Base-by-base conservation (phyloP, 1,140 invertebrate species). In the Vollenhovia emeryi region DNA sequence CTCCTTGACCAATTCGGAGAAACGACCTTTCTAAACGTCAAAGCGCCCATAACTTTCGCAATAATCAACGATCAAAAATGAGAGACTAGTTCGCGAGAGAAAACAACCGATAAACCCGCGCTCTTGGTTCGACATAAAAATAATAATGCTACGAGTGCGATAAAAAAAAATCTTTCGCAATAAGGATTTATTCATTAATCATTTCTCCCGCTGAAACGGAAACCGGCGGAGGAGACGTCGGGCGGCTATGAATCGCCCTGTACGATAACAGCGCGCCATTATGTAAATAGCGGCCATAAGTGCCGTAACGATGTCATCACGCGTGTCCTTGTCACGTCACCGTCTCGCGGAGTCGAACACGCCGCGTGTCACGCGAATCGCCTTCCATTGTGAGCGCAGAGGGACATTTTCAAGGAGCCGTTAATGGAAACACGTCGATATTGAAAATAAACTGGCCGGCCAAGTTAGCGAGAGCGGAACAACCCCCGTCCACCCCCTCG, bases 281-380 rank as follows among this genome's bases (percentile, higher is more conserved):
- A 30, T 15, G 13, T 59, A 43, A 76, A 43, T 30, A 43, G 11
- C 3, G n/a, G n/a, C n/a, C n/a, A n/a, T n/a, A n/a, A n/a, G n/a
- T 59, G 6, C n/a, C 30, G 1, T 57, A 75, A 13, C 18, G 27
- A 60, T 75, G 9, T 75, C 75, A 78, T 66, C 21, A 66, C 43
- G 7, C n/a, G 13, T 36, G n/a, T 68, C 75, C 60, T 79, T 79
- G 73, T 66, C 13, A 52, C 43, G n/a, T 64, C 40, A 66, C n/a
- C 1, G 27, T 66, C n/a, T n/a, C 27, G 13, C 27, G 27, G 0
- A 64, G 18, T 33, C 62, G 7, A 78, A 15, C 7, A 27, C 7
- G 18, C 2, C 5, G 18, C 1, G 11, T 68, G 6, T 79, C 5
- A 18, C 50, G 15, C 15, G 13, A 66, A 85, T 60, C 62, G 43